Evolutionary conservation across 2,888 invertebrate species (phyloP).

Genomic region (Tillus elongatus): DNA sequence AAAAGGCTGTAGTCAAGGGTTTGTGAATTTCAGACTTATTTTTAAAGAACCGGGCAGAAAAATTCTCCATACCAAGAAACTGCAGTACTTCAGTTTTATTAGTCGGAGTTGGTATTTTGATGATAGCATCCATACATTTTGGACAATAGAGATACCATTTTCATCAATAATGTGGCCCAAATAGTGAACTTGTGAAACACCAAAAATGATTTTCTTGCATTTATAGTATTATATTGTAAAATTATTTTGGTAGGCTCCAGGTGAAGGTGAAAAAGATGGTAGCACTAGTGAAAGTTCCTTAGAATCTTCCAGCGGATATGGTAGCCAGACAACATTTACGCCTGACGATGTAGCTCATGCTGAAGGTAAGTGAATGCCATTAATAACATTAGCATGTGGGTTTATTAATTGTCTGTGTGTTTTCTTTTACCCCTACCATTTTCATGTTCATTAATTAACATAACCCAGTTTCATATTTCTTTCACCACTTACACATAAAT

Average conservation of each 20-base stretch:
- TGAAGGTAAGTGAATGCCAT: slow-evolving; percentile 23
- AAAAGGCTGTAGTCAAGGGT: slow-evolving; percentile 5
- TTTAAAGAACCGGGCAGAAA: slow-evolving; percentile 10
- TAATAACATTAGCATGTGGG: not conserved
- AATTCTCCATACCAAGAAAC: slow-evolving; percentile 15
- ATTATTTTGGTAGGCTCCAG: slow-evolving; percentile 21
- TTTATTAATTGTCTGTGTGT: too few relatives aligned
- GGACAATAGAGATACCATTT: slow-evolving; percentile 12
- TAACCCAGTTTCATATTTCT: too few relatives aligned
- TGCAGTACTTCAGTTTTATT: slow-evolving; percentile 16
- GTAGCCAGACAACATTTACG: slow-evolving; percentile 65
- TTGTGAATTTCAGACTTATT: not conserved
- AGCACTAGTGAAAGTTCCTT: slow-evolving; percentile 66
- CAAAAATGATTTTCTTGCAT: slow-evolving; percentile 8
- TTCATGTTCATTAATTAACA: too few relatives aligned
- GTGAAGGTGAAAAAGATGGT: slow-evolving; percentile 44
- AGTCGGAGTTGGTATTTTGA: slow-evolving; percentile 14
- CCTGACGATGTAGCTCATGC: slow-evolving; percentile 43
- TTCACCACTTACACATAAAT: too few relatives aligned
- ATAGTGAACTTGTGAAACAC: slow-evolving; percentile 1
- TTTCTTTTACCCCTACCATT: too few relatives aligned
- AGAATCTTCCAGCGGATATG: slow-evolving; percentile 68
- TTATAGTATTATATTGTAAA: slow-evolving; percentile 4
- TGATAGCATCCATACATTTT: slow-evolving; percentile 16
- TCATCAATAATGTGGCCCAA: slow-evolving; percentile 6